phyloP scores from a whole-genome alignment of 1,140 invertebrate species.

The Saccostrea cuccullata region DNA sequence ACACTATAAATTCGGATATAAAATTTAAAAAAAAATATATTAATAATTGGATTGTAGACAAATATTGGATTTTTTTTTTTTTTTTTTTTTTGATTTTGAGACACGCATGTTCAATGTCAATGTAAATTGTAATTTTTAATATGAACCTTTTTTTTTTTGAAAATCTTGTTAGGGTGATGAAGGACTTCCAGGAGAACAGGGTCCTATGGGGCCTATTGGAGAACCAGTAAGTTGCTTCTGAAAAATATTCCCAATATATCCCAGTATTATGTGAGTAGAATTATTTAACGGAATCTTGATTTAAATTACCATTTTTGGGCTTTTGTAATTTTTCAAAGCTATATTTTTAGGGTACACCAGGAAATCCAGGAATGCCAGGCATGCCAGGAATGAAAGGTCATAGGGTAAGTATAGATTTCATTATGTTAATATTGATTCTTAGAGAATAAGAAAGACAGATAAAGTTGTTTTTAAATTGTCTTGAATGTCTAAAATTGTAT shows the following conservation, averaged over 20 bases:
- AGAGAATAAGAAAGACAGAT: neutral
- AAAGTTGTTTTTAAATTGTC: neutral
- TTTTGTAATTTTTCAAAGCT: neutral
- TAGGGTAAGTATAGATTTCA: conserved; percentile 60
- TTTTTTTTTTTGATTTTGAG: no score
- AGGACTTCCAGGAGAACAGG: conserved; percentile 72
- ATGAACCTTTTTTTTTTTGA: neutral
- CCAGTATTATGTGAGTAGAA: neutral
- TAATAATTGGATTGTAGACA: no score
- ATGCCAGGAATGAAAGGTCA: conserved; percentile 73
- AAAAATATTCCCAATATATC: neutral
- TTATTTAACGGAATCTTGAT: neutral
- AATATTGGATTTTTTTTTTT: no score
- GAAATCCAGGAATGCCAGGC: conserved; percentile 69
- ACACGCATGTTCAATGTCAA: no score
- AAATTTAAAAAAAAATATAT: no score
- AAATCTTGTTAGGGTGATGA: conserved; percentile 68
- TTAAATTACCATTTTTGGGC: neutral
- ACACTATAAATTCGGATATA: no score
- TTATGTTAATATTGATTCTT: neutral
- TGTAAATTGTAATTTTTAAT: no score
- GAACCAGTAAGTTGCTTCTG: conserved; percentile 62
- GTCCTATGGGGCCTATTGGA: conserved; percentile 67
- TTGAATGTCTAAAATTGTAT: neutral
- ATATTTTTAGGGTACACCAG: conserved; percentile 62